Percentiles rank a stretch among this genome's conserved stretches.
Conservation (phyloP, 2,888 invertebrate species). For the Scaptomyza polygonia region DNA sequence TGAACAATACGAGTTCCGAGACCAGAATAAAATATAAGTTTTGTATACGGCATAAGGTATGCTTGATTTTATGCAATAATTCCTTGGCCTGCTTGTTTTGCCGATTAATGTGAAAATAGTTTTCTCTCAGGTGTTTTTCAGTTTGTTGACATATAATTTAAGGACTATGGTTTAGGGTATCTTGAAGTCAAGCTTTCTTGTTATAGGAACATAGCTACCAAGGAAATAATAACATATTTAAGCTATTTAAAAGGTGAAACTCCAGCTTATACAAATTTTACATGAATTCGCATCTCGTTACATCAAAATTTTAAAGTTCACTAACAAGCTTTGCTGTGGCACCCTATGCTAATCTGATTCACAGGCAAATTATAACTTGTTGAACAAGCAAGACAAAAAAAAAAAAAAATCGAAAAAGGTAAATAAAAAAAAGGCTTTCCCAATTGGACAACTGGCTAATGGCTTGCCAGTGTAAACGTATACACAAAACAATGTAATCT, state of each 20-base stretch:
- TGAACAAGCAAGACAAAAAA: slow-evolving; percentile 13
- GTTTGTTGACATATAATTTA: too few relatives aligned
- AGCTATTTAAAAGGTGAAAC: not conserved
- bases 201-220: too few relatives aligned
- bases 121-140: too few relatives aligned
- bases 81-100: too few relatives aligned
- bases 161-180: too few relatives aligned
- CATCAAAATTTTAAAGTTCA: not conserved
- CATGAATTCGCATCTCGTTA: not conserved
- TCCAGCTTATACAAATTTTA: not conserved
- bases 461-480: slow-evolving; percentile 19
- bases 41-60: too few relatives aligned
- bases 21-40: too few relatives aligned
- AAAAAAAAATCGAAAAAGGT: not conserved
- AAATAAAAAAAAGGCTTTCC: slow-evolving; percentile 13
- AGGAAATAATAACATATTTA: too few relatives aligned
- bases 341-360: not conserved
- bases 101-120: too few relatives aligned
- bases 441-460: slow-evolving; percentile 30
- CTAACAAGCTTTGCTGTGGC: not conserved
- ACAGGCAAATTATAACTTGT: slow-evolving; percentile 31
- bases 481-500: slow-evolving; percentile 42
- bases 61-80: too few relatives aligned
- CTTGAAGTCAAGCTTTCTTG: too few relatives aligned
- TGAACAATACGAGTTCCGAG: too few relatives aligned